These are phyloP conservation scores for Hyposoter dolosus DNA, from an alignment of 2,888 invertebrate genomes.

Conservation along the genomic window DNA sequence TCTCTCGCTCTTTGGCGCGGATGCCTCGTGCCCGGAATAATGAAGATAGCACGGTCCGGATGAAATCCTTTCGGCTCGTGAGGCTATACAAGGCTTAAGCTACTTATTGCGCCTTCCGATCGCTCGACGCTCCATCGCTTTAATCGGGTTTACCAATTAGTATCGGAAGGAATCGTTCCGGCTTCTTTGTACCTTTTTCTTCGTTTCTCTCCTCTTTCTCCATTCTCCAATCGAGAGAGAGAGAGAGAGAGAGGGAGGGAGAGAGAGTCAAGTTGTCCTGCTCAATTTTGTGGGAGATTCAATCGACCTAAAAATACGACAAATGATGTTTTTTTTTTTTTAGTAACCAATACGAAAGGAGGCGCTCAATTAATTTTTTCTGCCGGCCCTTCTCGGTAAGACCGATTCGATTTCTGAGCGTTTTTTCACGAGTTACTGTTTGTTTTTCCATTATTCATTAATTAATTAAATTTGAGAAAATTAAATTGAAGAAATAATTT, in stretches of 20 bases:
- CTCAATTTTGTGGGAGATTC: slow-evolving; percentile 1
- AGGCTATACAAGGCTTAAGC: slow-evolving; percentile 55
- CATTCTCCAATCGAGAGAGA: background rate
- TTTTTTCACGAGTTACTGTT: background rate
- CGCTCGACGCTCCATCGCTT: slow-evolving; percentile 53
- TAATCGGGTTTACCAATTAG: slow-evolving; percentile 60
- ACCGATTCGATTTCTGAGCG: background rate
- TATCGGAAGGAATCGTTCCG: slow-evolving; percentile 38
- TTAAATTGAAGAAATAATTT: no score
- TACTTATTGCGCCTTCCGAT: slow-evolving; percentile 60
- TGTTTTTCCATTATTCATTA: background rate
- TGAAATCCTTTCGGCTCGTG: slow-evolving; percentile 54
- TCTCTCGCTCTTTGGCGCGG: background rate
- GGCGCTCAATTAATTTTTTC: slow-evolving; percentile 23
- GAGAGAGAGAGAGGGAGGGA: background rate
- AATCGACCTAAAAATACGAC: slow-evolving; percentile 7
- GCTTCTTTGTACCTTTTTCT: background rate
- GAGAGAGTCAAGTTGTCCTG: background rate
- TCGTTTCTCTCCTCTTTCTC: background rate
- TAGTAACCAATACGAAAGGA: slow-evolving; percentile 6
- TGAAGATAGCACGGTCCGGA: slow-evolving; percentile 58
- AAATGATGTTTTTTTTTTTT: slow-evolving; percentile 8
- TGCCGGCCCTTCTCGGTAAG: background rate
- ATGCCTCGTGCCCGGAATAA: slow-evolving; percentile 64
- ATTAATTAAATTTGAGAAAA: no score